Evolutionary conservation across 2,888 invertebrate species (phyloP).

Genomic region (Tineola bisselliella): DNA sequence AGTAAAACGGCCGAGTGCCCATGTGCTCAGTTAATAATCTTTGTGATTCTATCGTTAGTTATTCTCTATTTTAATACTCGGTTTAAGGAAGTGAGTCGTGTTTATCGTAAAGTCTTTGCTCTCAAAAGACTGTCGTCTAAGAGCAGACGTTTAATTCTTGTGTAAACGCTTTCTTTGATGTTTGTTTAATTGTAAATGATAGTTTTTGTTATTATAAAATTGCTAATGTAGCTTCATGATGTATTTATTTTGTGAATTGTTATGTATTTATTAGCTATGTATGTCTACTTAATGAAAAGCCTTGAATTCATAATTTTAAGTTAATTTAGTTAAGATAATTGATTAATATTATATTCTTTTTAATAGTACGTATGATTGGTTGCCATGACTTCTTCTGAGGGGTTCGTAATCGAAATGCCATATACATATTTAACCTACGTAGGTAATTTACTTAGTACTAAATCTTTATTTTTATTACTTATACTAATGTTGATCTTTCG

Average conservation of each 20-base stretch:
- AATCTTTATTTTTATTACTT: slow-evolving; percentile 5
- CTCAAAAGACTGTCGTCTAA: slow-evolving; percentile 36
- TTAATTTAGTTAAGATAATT: slow-evolving; percentile 39
- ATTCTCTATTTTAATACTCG: slow-evolving; percentile 35
- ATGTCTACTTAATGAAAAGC: slow-evolving; percentile 40
- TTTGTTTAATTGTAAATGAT: slow-evolving; percentile 38
- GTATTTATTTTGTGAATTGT: slow-evolving; percentile 46
- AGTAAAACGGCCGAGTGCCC: slow-evolving; percentile 12
- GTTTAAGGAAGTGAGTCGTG: slow-evolving; percentile 18
- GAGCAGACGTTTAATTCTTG: slow-evolving; percentile 26
- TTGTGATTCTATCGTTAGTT: slow-evolving; percentile 46
- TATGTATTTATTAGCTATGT: slow-evolving; percentile 35
- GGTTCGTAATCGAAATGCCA: background rate
- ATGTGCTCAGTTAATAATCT: slow-evolving; percentile 23
- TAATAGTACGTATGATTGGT: background rate
- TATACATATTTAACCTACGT: background rate
- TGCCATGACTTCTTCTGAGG: background rate
- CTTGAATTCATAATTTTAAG: slow-evolving; percentile 46
- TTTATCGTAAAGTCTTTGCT: slow-evolving; percentile 25
- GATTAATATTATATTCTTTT: background rate
- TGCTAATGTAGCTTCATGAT: slow-evolving; percentile 43
- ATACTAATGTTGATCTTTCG: slow-evolving; percentile 20
- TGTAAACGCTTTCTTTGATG: slow-evolving; percentile 16
- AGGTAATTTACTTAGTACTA: background rate
- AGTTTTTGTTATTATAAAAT: slow-evolving; percentile 40